Evolutionary conservation across 2,113 vertebrate genomes (phyloP).

Genomic region (Tragelaphus strepsiceros): DNA sequence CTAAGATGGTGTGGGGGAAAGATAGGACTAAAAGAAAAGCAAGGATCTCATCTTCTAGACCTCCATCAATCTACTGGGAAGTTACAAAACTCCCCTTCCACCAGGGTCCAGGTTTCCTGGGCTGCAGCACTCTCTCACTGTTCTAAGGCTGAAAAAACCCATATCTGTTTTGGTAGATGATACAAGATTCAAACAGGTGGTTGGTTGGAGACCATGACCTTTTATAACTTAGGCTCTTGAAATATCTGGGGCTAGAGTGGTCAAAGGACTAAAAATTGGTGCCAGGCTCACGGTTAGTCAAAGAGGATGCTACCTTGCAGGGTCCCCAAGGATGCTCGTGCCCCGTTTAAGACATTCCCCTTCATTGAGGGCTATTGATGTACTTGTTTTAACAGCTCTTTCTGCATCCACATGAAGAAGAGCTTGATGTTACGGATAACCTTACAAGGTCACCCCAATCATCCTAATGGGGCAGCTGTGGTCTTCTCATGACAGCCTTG

Average conservation of each 20-base stretch:
- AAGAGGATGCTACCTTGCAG: too few species aligned
- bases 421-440: not conserved
- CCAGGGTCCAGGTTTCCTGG: accelerated
- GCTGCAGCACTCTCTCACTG: not conserved
- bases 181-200: not conserved
- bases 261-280: too few species aligned
- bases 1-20: accelerated
- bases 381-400: not conserved
- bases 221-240: not conserved
- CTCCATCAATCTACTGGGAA: not conserved
- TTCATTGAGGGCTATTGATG: not conserved
- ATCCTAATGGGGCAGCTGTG: accelerated
- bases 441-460: not conserved
- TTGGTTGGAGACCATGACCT: not conserved
- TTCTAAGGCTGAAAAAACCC: too few species aligned
- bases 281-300: not conserved
- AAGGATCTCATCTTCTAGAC: not conserved
- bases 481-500: accelerated
- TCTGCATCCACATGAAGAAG: not conserved
- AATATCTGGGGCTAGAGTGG: not conserved
- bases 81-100: too few species aligned
- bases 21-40: not conserved
- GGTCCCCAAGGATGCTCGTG: not conserved
- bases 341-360: accelerated
- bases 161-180: not conserved